Evolutionary conservation across 2,888 invertebrate genomes (phyloP).

Genomic region (Dolomedes plantarius): DNA sequence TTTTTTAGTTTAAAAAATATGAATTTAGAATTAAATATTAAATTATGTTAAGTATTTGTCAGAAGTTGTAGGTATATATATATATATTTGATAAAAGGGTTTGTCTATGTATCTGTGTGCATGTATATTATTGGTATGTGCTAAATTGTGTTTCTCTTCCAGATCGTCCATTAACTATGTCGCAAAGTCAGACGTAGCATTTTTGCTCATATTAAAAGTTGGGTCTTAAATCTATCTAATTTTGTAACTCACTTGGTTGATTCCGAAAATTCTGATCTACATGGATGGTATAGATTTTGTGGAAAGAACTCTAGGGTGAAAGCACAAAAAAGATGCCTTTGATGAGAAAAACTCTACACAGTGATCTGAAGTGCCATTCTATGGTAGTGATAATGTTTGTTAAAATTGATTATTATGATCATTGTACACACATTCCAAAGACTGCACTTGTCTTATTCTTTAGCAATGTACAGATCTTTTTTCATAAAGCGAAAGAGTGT

Average conservation of each 20-base stretch:
- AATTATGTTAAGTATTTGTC: too few species aligned
- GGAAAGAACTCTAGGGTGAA: background rate
- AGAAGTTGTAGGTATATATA: too few species aligned
- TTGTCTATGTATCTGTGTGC: background rate
- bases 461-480: slow-evolving; percentile 66
- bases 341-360: slow-evolving; percentile 23
- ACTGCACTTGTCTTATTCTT: slow-evolving; percentile 46
- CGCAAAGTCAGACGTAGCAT: slow-evolving; percentile 66
- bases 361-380: slow-evolving; percentile 70
- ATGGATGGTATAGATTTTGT: background rate
- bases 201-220: background rate
- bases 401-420: slow-evolving; percentile 35
- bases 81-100: too few species aligned
- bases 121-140: too few species aligned
- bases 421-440: slow-evolving; percentile 58
- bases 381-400: slow-evolving; percentile 65
- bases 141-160: too few species aligned
- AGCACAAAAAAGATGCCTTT: slow-evolving; percentile 46
- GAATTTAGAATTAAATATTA: too few species aligned
- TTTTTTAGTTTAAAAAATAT: too few species aligned
- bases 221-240: background rate
- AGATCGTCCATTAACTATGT: slow-evolving; percentile 69
- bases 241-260: slow-evolving; percentile 13
- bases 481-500: slow-evolving; percentile 1
- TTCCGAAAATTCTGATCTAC: slow-evolving; percentile 10